These are phyloP conservation scores for Willowsia nigromaculata DNA, from an alignment of 2,888 invertebrate species.

Conservation along the genomic window DNA sequence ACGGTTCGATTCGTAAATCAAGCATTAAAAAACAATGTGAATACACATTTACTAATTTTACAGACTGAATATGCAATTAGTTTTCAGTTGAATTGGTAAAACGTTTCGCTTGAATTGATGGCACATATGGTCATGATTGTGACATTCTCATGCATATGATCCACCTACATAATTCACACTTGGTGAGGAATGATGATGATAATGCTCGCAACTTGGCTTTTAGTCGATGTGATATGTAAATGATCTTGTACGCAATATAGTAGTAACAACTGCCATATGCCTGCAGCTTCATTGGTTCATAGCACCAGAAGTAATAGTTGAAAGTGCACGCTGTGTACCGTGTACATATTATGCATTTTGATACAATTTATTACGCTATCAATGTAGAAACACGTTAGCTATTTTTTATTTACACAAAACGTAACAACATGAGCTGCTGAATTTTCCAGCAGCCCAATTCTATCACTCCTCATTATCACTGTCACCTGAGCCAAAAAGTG, in stretches of 20 bases:
- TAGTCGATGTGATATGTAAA: neutral
- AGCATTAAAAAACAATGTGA: neutral
- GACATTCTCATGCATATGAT: neutral
- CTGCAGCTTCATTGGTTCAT: neutral
- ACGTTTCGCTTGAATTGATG: neutral
- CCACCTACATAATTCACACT: too few relatives aligned
- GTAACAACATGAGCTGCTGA: neutral
- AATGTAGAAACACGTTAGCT: too few relatives aligned
- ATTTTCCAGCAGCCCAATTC: constrained; percentile 21
- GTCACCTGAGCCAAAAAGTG: neutral
- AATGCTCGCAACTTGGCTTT: neutral
- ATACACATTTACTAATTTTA: neutral
- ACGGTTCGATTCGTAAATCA: neutral
- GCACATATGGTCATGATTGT: neutral
- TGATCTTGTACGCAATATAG: neutral
- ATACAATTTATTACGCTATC: too few relatives aligned
- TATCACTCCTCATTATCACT: constrained; percentile 26
- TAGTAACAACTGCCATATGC: too few relatives aligned
- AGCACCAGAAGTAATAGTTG: too few relatives aligned
- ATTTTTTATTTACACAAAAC: too few relatives aligned
- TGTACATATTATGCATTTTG: too few relatives aligned
- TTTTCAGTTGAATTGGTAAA: neutral
- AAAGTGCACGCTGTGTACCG: too few relatives aligned
- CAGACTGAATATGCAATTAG: neutral
- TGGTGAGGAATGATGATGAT: too few relatives aligned